phyloP scores from a whole-genome alignment of 1,140 invertebrate genomes.

The Pseudomyrmex pallidus region DNA sequence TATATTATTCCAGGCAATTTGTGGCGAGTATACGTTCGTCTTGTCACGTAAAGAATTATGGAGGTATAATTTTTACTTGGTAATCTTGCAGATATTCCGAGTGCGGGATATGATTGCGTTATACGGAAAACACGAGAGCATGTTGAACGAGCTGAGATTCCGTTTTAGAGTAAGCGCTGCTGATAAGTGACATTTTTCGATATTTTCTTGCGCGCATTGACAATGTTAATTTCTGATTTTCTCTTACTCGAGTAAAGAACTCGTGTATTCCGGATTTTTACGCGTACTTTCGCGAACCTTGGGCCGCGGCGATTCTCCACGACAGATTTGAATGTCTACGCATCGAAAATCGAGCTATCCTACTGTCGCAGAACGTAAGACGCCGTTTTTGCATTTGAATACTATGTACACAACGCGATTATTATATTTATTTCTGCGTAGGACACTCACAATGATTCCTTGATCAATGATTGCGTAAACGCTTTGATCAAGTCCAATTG shows the following conservation, averaged over 20 bases:
- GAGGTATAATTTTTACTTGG: background rate
- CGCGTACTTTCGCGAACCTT: conserved; percentile 87
- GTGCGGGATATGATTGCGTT: conserved; percentile 85
- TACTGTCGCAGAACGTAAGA: conserved; percentile 65
- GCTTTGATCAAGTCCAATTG: conserved; percentile 52
- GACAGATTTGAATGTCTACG: conserved; percentile 86
- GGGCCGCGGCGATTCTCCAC: conserved; percentile 87
- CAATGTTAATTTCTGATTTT: background rate
- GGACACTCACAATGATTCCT: conserved; percentile 40
- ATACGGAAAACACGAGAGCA: conserved; percentile 88
- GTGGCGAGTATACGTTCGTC: background rate
- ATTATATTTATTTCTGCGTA: conserved; percentile 27
- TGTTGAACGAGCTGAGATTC: conserved; percentile 87
- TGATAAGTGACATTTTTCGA: background rate
- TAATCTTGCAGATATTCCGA: conserved; percentile 82
- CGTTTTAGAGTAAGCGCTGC: conserved; percentile 84
- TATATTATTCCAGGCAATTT: no score
- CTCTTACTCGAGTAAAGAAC: conserved; percentile 52
- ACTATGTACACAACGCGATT: background rate
- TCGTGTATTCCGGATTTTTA: conserved; percentile 86
- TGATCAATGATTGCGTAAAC: conserved; percentile 56
- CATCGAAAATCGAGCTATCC: conserved; percentile 67
- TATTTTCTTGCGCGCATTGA: background rate
- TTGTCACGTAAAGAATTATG: background rate
- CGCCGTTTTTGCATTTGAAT: background rate